Conservation (phyloP, 1,140 invertebrate genomes). For the Drosophila ficusphila region DNA sequence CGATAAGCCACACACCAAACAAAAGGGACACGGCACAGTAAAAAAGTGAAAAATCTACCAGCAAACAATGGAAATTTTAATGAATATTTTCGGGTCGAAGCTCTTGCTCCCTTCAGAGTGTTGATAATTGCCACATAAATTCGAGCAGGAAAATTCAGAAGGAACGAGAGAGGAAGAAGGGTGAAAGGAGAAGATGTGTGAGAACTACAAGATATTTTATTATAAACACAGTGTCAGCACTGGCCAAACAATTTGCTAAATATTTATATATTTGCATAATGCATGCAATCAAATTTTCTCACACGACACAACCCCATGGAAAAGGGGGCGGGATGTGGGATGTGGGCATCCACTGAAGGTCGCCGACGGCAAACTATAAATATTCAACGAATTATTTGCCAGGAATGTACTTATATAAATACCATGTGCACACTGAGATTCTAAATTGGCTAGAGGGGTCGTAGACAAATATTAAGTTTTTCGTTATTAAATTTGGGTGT, state of each 20-base stretch:
- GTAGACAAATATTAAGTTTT: conserved; percentile 3
- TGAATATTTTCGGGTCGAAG: conserved; percentile 73
- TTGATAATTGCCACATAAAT: conserved; percentile 81
- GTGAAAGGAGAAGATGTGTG: conserved; percentile 5
- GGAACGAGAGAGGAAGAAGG: not conserved
- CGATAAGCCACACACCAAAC: conserved; percentile 65
- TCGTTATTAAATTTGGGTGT: not conserved
- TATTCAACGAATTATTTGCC: conserved; percentile 55
- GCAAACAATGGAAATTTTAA: conserved; percentile 78
- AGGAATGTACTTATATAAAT: conserved; percentile 26
- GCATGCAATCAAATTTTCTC: conserved; percentile 66
- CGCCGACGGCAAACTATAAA: conserved; percentile 50
- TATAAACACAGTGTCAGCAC: conserved; percentile 42
- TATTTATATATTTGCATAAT: conserved; percentile 72
- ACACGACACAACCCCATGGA: conserved; percentile 13
- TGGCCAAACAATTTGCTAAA: conserved; percentile 67
- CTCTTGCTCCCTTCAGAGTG: conserved; percentile 57
- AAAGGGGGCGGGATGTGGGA: not conserved
- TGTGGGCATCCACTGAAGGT: conserved; percentile 48
- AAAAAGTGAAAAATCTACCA: conserved; percentile 56
- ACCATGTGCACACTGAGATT: conserved; percentile 16
- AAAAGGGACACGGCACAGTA: conserved; percentile 25
- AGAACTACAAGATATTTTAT: conserved; percentile 38
- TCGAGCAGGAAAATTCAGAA: conserved; percentile 37
- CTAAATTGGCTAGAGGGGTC: conserved; percentile 5